phyloP scores from a whole-genome alignment of 2,797 vertebrate genomes.

The Notolepis coatsorum region DNA sequence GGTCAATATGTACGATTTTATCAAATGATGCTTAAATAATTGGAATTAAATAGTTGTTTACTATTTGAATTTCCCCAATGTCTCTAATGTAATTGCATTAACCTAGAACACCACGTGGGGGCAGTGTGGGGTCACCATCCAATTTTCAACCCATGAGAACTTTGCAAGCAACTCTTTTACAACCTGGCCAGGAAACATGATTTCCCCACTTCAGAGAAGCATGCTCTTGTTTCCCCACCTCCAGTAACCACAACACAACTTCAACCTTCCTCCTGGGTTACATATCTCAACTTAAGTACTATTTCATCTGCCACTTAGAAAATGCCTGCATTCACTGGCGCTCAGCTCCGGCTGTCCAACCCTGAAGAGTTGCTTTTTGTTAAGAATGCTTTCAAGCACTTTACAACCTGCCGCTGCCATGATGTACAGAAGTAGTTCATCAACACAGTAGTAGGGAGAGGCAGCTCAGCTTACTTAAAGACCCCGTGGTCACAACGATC shows the following conservation, averaged over 20 bases:
- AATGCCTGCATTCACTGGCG: not conserved
- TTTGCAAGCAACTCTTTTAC: not conserved
- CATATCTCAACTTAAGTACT: conserved; percentile 6
- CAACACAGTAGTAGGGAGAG: no score
- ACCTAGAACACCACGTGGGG: conserved; percentile 34
- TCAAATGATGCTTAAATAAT: no score
- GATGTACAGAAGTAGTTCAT: no score
- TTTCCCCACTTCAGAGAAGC: conserved; percentile 38
- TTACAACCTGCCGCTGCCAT: no score
- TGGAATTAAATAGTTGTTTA: no score
- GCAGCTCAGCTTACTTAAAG: no score
- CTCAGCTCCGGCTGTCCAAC: not conserved
- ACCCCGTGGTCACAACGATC: no score
- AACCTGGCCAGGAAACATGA: conserved; percentile 29
- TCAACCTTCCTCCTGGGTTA: conserved; percentile 14
- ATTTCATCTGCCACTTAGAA: not conserved
- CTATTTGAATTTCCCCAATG: no score
- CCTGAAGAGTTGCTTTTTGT: no score
- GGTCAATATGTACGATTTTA: no score
- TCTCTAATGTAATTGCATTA: conserved; percentile 17
- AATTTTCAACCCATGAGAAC: not conserved
- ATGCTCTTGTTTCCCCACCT: not conserved
- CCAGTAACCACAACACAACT: not conserved
- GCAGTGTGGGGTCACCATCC: conserved; percentile 10
- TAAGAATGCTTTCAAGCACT: no score